These are phyloP conservation scores for Ctenicera cuprea DNA, from an alignment of 2,888 invertebrate species.

Conservation along the genomic window DNA sequence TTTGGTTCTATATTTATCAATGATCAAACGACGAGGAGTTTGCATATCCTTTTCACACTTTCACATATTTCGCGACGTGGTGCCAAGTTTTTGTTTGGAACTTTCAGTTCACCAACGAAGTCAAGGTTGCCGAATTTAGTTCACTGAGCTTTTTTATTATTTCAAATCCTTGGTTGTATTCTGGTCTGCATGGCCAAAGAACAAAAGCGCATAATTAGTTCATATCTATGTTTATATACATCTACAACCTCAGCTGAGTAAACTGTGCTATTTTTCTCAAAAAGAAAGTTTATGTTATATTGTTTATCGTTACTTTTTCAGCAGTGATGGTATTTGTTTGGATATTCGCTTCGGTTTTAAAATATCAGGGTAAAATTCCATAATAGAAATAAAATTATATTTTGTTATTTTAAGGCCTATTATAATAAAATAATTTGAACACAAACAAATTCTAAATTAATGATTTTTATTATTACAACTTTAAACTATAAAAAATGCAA, in stretches of 20 bases:
- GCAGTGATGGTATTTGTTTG: neutral
- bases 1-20: conserved; percentile 52
- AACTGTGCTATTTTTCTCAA: neutral
- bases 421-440: too few species aligned
- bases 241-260: neutral
- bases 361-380: neutral
- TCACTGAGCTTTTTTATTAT: conserved; percentile 39
- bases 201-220: conserved; percentile 13
- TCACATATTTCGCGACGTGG: conserved; percentile 23
- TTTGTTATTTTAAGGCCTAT: too few species aligned
- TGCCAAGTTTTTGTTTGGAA: conserved; percentile 37
- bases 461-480: too few species aligned
- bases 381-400: too few species aligned
- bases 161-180: conserved; percentile 19
- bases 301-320: neutral
- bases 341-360: neutral
- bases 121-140: conserved; percentile 40
- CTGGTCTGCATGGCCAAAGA: conserved; percentile 13
- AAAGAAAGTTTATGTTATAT: neutral
- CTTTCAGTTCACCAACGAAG: conserved; percentile 37
- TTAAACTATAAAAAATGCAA: too few species aligned
- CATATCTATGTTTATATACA: conserved; percentile 21
- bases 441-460: too few species aligned
- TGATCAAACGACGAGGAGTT: conserved; percentile 46
- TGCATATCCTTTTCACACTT: conserved; percentile 38